phyloP scores from a whole-genome alignment of 2,797 vertebrate species.

The Hipposideros larvatus region DNA sequence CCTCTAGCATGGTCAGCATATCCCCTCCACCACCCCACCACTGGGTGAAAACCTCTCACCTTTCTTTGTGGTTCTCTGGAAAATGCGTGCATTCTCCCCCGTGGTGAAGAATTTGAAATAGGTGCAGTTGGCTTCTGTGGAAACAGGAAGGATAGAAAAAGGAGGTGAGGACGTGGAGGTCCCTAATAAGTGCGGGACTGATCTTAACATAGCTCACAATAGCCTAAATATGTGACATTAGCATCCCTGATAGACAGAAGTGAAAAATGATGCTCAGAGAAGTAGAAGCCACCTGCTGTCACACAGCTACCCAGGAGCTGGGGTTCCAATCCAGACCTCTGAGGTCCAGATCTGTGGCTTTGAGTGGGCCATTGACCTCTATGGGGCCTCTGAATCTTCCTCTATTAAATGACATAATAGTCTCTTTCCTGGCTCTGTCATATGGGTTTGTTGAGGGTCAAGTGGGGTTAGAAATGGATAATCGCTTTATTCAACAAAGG shows the following conservation, averaged over 20 bases:
- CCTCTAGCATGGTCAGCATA: rapidly evolving
- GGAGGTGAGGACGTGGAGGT: neutral
- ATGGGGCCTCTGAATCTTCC: neutral
- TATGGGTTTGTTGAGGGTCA: neutral
- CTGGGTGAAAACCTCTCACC: constrained; percentile 29
- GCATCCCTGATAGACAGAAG: neutral
- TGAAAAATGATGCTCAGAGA: neutral
- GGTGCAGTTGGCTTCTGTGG: constrained; percentile 94
- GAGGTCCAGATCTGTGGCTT: neutral
- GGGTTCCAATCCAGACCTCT: neutral
- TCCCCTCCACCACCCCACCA: rapidly evolving
- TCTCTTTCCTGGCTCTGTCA: neutral
- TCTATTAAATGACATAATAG: neutral
- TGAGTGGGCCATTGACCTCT: neutral
- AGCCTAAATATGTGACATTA: neutral
- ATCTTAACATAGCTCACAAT: neutral
- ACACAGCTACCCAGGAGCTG: neutral
- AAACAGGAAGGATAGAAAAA: neutral
- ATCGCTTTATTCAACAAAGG: constrained; percentile 20
- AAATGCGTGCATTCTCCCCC: constrained; percentile 93
- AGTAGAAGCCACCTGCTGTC: neutral
- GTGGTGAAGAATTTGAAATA: constrained; percentile 97
- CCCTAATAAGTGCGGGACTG: neutral
- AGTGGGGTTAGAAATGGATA: neutral
- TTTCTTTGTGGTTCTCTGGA: constrained; percentile 94